Conservation (phyloP, 2,888 invertebrate species). For the Podotricha telesiphe region DNA sequence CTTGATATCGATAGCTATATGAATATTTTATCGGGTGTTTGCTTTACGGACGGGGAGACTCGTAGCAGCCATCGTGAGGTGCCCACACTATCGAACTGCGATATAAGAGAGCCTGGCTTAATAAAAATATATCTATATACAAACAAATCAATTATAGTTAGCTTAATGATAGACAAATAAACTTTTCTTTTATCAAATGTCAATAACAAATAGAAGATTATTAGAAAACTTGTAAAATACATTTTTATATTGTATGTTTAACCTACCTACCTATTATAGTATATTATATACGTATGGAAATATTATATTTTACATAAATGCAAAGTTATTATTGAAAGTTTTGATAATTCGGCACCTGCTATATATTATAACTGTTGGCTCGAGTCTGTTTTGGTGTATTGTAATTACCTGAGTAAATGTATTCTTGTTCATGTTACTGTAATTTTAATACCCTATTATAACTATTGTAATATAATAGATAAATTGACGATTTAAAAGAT, state of each 20-base stretch:
- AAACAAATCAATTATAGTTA: slow-evolving; percentile 24
- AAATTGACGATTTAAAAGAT: slow-evolving; percentile 78
- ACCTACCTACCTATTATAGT: slow-evolving; percentile 5
- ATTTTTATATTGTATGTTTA: neutral
- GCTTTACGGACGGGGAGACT: slow-evolving; percentile 34
- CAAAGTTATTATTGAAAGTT: slow-evolving; percentile 21
- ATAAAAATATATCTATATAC: slow-evolving; percentile 19
- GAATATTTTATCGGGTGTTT: slow-evolving; percentile 37
- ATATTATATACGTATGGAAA: neutral
- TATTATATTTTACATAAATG: slow-evolving; percentile 18
- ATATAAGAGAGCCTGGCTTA: slow-evolving; percentile 11
- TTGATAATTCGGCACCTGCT: slow-evolving; percentile 33
- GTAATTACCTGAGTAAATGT: slow-evolving; percentile 51
- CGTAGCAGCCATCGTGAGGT: slow-evolving; percentile 43
- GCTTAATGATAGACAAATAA: neutral
- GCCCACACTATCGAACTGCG: slow-evolving; percentile 18
- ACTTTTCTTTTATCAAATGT: slow-evolving; percentile 5
- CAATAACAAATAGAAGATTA: slow-evolving; percentile 15
- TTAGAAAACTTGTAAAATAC: neutral
- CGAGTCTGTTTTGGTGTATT: slow-evolving; percentile 71
- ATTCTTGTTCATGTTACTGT: slow-evolving; percentile 82
- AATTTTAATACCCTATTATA: slow-evolving; percentile 65
- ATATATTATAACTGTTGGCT: slow-evolving; percentile 62
- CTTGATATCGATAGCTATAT: slow-evolving; percentile 34
- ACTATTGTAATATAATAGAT: slow-evolving; percentile 76